Conservation (phyloP, 2,888 invertebrate species). For the Cerastis leucographa region DNA sequence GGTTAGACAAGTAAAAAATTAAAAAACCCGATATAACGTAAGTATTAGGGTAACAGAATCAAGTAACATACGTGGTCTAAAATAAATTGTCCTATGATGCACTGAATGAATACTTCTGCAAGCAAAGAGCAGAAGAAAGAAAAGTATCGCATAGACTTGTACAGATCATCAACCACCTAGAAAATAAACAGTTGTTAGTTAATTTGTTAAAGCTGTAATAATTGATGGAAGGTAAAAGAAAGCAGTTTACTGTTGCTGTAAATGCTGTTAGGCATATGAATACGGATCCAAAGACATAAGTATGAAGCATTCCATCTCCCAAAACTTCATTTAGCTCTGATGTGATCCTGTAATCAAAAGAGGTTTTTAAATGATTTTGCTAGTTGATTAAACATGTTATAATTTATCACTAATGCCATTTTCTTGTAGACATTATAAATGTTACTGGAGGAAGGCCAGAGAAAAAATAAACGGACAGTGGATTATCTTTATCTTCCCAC, state of each 20-base stretch:
- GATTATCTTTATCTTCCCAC: too few species aligned
- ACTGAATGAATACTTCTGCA: slow-evolving; percentile 80
- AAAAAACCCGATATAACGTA: too few species aligned
- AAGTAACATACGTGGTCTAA: slow-evolving; percentile 78
- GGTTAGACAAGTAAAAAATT: background rate
- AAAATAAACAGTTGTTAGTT: slow-evolving; percentile 48
- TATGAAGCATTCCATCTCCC: slow-evolving; percentile 81
- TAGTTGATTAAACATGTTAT: background rate
- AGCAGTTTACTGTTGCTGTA: slow-evolving; percentile 79
- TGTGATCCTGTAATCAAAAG: slow-evolving; percentile 76
- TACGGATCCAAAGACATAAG: slow-evolving; percentile 81
- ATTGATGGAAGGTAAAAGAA: background rate
- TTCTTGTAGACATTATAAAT: background rate
- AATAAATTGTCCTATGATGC: slow-evolving; percentile 83
- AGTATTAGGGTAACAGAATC: background rate
- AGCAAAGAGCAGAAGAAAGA: slow-evolving; percentile 82
- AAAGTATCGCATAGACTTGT: slow-evolving; percentile 81
- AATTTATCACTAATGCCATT: background rate
- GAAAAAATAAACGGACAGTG: background rate
- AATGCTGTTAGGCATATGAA: slow-evolving; percentile 86
- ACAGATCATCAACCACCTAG: slow-evolving; percentile 82
- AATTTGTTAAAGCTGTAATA: background rate
- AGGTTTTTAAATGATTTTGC: background rate
- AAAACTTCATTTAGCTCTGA: slow-evolving; percentile 77
- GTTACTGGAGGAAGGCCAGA: background rate